Evolutionary conservation across 2,888 invertebrate species (phyloP).

Genomic region (Neelides folsomi): DNA sequence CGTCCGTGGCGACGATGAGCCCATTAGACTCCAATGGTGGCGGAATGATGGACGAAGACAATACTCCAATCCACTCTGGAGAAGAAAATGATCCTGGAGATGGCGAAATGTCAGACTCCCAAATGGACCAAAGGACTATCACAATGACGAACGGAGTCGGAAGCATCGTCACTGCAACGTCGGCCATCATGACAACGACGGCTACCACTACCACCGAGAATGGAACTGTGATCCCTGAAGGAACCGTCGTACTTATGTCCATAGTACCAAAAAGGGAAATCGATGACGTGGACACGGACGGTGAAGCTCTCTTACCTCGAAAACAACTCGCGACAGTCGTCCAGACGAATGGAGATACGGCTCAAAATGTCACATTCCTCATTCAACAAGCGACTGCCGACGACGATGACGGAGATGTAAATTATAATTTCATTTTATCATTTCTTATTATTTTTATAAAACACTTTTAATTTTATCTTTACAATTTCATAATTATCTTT

Average conservation of each 20-base stretch:
- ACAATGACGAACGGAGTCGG: slow-evolving; percentile 20
- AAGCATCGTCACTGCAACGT: slow-evolving; percentile 16
- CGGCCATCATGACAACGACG: slow-evolving; percentile 20
- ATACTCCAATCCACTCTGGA: slow-evolving; percentile 9
- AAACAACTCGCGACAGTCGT: slow-evolving; percentile 24
- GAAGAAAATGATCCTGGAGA: slow-evolving; percentile 11
- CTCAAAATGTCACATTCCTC: slow-evolving; percentile 24
- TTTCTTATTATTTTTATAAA: background rate
- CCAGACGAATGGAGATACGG: slow-evolving; percentile 18
- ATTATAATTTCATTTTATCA: background rate
- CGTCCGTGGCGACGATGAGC: slow-evolving; percentile 6
- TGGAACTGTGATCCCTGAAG: slow-evolving; percentile 23
- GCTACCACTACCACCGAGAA: slow-evolving; percentile 20
- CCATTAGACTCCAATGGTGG: slow-evolving; percentile 2
- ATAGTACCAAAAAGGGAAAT: slow-evolving; percentile 29
- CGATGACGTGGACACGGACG: slow-evolving; percentile 26
- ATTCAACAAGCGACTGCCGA: slow-evolving; percentile 23
- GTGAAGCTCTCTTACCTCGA: slow-evolving; percentile 33
- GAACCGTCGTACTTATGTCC: slow-evolving; percentile 30
- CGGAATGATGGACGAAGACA: slow-evolving; percentile 7
- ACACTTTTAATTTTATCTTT: background rate
- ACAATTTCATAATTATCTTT: background rate
- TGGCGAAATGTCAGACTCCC: slow-evolving; percentile 5
- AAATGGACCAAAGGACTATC: slow-evolving; percentile 16
- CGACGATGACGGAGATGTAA: slow-evolving; percentile 5